phyloP scores from a whole-genome alignment of 2,797 vertebrate species.

The Ammospiza maritima region DNA sequence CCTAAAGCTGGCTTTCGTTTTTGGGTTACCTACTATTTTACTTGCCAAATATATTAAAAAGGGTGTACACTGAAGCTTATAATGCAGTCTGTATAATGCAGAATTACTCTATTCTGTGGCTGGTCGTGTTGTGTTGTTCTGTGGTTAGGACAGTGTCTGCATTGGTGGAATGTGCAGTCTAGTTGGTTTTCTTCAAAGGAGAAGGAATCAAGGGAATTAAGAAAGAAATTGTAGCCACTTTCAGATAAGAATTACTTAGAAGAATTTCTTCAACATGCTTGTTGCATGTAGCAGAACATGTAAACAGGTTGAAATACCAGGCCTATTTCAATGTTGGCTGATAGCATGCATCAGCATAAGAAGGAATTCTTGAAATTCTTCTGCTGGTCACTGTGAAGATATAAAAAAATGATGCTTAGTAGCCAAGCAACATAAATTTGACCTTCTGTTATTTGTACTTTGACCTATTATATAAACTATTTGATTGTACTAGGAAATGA shows the following conservation, averaged over 20 bases:
- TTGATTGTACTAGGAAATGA: constrained; percentile 23
- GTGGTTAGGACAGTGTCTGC: neutral
- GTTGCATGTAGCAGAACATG: neutral
- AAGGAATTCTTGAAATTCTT: constrained; percentile 25
- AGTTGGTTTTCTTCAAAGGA: neutral
- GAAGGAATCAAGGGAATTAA: neutral
- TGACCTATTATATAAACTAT: neutral
- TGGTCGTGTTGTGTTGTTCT: accelerated
- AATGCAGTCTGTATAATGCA: neutral
- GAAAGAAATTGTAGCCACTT: neutral
- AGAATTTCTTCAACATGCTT: neutral
- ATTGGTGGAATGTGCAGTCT: accelerated
- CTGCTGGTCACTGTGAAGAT: neutral
- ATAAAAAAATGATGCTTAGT: neutral
- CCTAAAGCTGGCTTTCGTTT: neutral
- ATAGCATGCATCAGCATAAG: neutral
- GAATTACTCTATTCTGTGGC: neutral
- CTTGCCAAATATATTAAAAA: neutral
- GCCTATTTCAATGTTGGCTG: neutral
- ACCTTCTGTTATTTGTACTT: constrained; percentile 31
- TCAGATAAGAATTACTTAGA: neutral
- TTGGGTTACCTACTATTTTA: neutral
- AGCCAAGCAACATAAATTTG: neutral
- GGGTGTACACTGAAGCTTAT: neutral
- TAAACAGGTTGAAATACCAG: neutral